Conservation (phyloP, 2,888 invertebrate species). For the Gerris lacustris region DNA sequence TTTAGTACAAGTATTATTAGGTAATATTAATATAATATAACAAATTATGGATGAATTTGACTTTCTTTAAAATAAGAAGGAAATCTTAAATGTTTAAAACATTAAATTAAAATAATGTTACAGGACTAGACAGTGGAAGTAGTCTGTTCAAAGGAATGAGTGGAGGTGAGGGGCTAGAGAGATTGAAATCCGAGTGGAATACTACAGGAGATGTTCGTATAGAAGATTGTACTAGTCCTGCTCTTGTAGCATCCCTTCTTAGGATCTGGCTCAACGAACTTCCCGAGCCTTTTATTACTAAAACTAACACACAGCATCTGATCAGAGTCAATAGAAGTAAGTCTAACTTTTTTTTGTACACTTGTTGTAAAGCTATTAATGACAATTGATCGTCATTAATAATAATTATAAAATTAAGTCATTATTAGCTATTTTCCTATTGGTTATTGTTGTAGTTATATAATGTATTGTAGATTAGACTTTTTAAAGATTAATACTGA, state of each 20-base stretch:
- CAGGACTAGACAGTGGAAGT: constrained; percentile 39
- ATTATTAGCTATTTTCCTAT: no score
- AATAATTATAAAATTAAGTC: no score
- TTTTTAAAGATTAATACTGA: no score
- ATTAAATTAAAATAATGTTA: constrained; percentile 7
- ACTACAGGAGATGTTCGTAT: constrained; percentile 40
- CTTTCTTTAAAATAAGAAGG: no score
- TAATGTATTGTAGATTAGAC: no score
- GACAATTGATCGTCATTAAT: no score
- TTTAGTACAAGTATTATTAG: no score
- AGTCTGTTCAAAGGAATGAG: constrained; percentile 41
- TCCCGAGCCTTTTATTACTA: constrained; percentile 38
- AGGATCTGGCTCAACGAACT: constrained; percentile 42
- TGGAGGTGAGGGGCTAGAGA: constrained; percentile 40
- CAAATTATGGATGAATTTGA: no score
- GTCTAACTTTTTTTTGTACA: constrained; percentile 12
- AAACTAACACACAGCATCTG: constrained; percentile 35
- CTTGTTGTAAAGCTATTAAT: neutral
- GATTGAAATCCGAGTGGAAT: constrained; percentile 39
- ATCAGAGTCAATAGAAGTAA: constrained; percentile 28
- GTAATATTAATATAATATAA: no score
- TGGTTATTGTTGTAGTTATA: no score
- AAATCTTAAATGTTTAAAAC: no score
- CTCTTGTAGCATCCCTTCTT: constrained; percentile 41
- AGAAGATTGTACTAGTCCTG: constrained; percentile 38